Base-by-base conservation (phyloP, 2,113 vertebrate genomes). In the Dasyornis broadbenti region DNA sequence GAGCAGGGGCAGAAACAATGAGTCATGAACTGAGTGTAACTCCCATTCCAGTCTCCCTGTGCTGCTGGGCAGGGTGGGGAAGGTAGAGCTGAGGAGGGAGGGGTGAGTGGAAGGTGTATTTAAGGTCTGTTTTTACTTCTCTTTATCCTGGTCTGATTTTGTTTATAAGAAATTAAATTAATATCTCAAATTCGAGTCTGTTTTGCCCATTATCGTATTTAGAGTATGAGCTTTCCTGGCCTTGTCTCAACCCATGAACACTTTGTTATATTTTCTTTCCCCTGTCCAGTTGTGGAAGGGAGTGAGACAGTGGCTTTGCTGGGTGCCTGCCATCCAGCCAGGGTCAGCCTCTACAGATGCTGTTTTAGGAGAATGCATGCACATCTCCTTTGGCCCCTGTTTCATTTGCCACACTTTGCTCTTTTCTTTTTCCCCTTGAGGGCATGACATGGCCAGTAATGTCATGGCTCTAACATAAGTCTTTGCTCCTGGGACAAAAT, bases 401-500 rank as follows among this genome's bases (percentile, higher is more conserved):
- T 78, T 52, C 31, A 28, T 70, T 69, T 65, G 21, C 13, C 69
- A 30, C 5, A 1, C 3, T 21, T 6, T 30, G 16, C n/a, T 72
- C 5, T 17, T 49, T 57, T 22, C 15, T 66, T 77, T 82, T 71
- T 64, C 39, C 16, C 2, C 12, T 21, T 50, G 49, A 69, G 11
- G 14, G 11, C 37, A 40, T 37, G 40, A 68, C 13, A 30, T 26
- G 21, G 15, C 15, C 0, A 1, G 4, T 73, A 54, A 27, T 24
- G 10, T 35, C 24, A 35, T 7, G n/a, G 5, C 11, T 10, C 21
- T 16, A 15, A 45, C 2, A 1, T 15, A 39, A 33, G 3, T 40
- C 28, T 84, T 50, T 86, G 49, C 8, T 22, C 4, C 21, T 57
- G 23, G 40, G 44, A 65, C 20, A 44, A 90, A 88, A 57, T 63